Conservation (phyloP, 2,113 vertebrate species). For the Lasiurus borealis region DNA sequence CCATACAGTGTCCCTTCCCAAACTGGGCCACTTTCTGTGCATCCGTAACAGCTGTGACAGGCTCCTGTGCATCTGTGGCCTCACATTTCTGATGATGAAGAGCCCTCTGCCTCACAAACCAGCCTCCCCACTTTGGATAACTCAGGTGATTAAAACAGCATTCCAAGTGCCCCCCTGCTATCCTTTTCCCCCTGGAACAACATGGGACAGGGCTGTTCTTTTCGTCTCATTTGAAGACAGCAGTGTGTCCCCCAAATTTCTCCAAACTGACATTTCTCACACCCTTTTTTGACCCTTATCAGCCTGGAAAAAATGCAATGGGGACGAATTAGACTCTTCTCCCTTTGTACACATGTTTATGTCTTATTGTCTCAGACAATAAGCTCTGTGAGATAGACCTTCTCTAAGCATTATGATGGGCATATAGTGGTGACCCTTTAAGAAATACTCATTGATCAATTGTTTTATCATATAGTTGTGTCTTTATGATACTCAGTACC, state of each 20-base stretch:
- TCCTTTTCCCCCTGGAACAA: neutral
- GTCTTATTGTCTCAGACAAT: neutral
- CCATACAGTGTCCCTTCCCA: neutral
- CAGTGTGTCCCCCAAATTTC: neutral
- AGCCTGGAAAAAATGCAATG: neutral
- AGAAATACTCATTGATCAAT: neutral
- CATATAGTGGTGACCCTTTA: neutral
- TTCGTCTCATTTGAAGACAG: neutral
- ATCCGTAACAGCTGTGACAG: neutral
- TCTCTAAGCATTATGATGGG: neutral
- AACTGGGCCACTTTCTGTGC: neutral
- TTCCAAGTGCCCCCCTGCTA: neutral
- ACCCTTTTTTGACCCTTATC: neutral
- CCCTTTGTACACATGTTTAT: neutral
- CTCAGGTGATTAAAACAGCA: neutral
- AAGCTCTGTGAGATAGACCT: neutral
- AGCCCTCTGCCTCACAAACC: neutral
- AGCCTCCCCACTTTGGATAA: neutral
- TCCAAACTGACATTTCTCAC: neutral
- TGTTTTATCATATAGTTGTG: neutral
- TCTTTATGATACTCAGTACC: neutral
- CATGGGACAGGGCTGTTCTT: neutral
- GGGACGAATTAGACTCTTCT: neutral
- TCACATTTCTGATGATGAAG: rapidly evolving
- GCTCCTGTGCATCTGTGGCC: neutral